These are phyloP conservation scores for Chionodraco myersi DNA, from an alignment of 2,113 vertebrate species.

Conservation along the genomic window DNA sequence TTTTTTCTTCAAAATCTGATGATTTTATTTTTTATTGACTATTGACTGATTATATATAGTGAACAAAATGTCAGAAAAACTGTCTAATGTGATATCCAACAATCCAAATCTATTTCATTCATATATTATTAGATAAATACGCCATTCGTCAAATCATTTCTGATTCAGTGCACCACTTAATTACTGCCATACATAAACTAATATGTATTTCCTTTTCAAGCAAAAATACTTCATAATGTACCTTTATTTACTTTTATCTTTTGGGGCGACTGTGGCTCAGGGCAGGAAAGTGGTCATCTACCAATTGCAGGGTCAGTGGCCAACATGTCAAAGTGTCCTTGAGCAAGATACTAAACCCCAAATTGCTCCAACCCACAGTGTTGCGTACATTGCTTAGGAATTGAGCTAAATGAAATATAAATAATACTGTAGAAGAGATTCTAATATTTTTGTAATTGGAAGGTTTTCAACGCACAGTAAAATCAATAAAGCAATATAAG, in stretches of 20 bases:
- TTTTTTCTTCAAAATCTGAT: neutral
- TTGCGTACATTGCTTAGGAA: too few relatives aligned
- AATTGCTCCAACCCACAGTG: too few relatives aligned
- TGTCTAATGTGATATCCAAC: neutral
- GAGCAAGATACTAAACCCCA: too few relatives aligned
- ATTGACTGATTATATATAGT: neutral
- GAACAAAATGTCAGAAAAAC: neutral
- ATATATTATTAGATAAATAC: neutral
- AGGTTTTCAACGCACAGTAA: neutral
- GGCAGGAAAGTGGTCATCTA: too few relatives aligned
- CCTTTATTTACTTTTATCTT: too few relatives aligned
- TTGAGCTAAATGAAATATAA: neutral
- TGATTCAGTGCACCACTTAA: conserved; percentile 2
- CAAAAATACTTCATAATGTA: too few relatives aligned
- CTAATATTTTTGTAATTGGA: neutral
- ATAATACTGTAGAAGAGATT: neutral
- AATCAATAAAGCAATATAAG: neutral
- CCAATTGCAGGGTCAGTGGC: too few relatives aligned
- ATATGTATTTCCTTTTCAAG: neutral
- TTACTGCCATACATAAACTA: too few relatives aligned
- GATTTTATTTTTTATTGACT: too few relatives aligned
- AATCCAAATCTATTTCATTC: neutral
- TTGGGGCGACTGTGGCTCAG: too few relatives aligned
- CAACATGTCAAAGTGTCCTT: too few relatives aligned
- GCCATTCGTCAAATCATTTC: too few relatives aligned